Evolutionary conservation across 1,140 invertebrate species (phyloP).

Genomic region (Brachionus rotundiformis): DNA sequence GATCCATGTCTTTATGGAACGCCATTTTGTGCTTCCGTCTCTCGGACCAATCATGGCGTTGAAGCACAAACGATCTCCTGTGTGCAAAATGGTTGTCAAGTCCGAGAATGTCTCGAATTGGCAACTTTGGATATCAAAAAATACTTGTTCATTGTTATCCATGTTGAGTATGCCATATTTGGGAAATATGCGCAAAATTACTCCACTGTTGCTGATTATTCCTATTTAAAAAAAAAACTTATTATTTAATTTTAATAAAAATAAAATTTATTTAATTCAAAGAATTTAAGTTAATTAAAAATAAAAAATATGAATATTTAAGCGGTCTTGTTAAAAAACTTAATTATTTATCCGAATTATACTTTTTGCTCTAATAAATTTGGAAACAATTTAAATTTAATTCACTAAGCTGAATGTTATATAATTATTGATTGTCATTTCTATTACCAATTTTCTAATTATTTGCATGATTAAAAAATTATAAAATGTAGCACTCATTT

Average conservation of each 20-base stretch:
- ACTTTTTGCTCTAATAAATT: too few relatives aligned
- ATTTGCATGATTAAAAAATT: too few relatives aligned
- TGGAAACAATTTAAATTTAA: too few relatives aligned
- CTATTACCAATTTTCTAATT: too few relatives aligned
- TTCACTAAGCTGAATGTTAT: too few relatives aligned
- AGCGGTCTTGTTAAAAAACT: too few relatives aligned
- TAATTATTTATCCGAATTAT: too few relatives aligned
- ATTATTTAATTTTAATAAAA: neutral
- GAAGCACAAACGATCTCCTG: conserved; percentile 63
- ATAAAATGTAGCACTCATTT: too few relatives aligned
- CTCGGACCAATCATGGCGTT: conserved; percentile 65
- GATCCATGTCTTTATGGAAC: conserved; percentile 52
- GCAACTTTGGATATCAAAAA: conserved; percentile 63
- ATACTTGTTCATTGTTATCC: conserved; percentile 65
- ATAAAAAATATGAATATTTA: too few relatives aligned
- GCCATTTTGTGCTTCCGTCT: conserved; percentile 54
- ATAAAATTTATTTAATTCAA: too few relatives aligned
- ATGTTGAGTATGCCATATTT: conserved; percentile 65
- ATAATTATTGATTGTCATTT: too few relatives aligned
- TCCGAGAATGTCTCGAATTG: conserved; percentile 63
- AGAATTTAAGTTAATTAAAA: too few relatives aligned
- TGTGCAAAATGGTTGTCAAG: conserved; percentile 60
- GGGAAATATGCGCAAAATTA: conserved; percentile 55
- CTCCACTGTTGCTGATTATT: neutral
- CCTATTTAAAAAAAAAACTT: neutral